A percentile compares a stretch with the other conserved stretches of the same genome.
Evolutionary conservation across 2,888 invertebrate species (phyloP).

Genomic region (Thalpophila matura): DNA sequence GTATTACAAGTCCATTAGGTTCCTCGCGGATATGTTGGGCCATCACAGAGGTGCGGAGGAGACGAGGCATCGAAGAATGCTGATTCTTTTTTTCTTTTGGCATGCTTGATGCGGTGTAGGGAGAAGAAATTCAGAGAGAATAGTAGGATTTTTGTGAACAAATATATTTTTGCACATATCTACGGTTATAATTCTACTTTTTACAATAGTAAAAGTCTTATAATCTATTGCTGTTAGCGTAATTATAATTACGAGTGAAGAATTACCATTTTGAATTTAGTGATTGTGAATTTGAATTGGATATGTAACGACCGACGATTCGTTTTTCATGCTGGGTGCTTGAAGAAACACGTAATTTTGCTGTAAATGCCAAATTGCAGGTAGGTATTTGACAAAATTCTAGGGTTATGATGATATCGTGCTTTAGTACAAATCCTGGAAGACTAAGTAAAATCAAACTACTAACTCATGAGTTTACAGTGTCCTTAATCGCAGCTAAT

Average conservation of each 20-base stretch:
- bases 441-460: background rate
- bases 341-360: background rate
- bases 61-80: slow-evolving; percentile 43
- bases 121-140: background rate
- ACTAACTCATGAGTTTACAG: background rate
- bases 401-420: too few relatives aligned
- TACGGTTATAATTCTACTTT: background rate
- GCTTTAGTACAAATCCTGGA: too few relatives aligned
- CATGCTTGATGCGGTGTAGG: background rate
- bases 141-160: background rate
- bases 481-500: background rate
- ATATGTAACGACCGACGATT: too few relatives aligned
- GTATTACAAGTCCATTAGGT: slow-evolving; percentile 90
- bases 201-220: background rate
- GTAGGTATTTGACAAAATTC: too few relatives aligned
- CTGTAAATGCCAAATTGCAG: too few relatives aligned
- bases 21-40: slow-evolving; percentile 85
- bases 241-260: too few relatives aligned
- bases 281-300: too few relatives aligned
- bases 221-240: too few relatives aligned
- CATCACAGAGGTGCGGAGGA: slow-evolving; percentile 65
- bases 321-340: too few relatives aligned
- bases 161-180: background rate
- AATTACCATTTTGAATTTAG: too few relatives aligned
- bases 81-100: slow-evolving; percentile 28